Evolutionary conservation across 1,140 invertebrate species (phyloP), one percentile per base, ranked within the genome.

Genomic region (Asobara japonica): DNA sequence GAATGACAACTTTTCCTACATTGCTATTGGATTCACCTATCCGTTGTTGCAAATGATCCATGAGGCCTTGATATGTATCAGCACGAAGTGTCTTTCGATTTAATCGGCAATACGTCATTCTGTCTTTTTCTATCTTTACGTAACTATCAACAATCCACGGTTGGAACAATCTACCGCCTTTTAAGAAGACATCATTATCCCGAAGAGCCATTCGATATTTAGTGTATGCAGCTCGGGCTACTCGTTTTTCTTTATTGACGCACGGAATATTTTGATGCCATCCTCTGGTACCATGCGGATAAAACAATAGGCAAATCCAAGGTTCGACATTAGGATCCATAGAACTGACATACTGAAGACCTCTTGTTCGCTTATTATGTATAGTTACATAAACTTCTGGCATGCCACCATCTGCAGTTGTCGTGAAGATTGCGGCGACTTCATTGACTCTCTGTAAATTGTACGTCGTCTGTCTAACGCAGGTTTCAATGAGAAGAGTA

Each of bases 121-220:
- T 25, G 31, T 67, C 41, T 41, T 29, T 29, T 29, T 51, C 65
- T n/a, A 67, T n/a, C 30, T 67, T 48, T 18, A 67, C 65, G 25
- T 51, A 51, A 1, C 22, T 10, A 51, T 67, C 65, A n/a, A 61
- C 56, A n/a, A 61, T 2, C 56, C 56, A 61, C 29, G 27, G 56
- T 61, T 61, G 56, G 3, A 61, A 61, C 11, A 61, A 61, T 2
- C 56, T 5, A 8, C 11, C 6, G 1, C 56, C 56, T 13, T 11
- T 1, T 29, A 61, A n/a, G n/a, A 61, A 11, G 11, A 29, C 22
- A 61, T n/a, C 11, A 61, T 61, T 29, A 13, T 61, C 56, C 10
- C 75, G 88, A 87, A 72, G 61, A 38, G 64, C 64, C 64, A 65
- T 41, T 41, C 22, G 16, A 25, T 41, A 41, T 41, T 25, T 1